Percentiles rank a stretch among this genome's conserved stretches.
Conservation (phyloP, 2,113 vertebrate species). For the Acinonyx jubatus region DNA sequence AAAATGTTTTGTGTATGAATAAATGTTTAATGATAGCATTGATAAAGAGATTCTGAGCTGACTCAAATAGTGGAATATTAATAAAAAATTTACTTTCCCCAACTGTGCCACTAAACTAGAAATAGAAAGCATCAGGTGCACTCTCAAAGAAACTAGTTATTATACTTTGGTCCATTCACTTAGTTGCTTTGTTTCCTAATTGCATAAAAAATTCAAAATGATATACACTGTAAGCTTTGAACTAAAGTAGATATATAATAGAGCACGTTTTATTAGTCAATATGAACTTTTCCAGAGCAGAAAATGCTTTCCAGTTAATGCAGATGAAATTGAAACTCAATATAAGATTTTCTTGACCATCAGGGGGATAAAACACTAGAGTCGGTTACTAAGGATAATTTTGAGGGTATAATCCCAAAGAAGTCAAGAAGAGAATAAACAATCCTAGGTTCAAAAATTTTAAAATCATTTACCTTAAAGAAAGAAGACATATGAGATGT, state of each 20-base stretch:
- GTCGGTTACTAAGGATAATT: background rate
- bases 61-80: background rate
- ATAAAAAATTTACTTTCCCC: conserved; percentile 22
- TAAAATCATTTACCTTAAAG: background rate
- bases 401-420: background rate
- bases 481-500: background rate
- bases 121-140: background rate
- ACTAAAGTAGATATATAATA: background rate
- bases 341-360: background rate
- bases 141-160: background rate
- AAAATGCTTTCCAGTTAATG: background rate
- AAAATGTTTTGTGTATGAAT: background rate
- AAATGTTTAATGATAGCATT: background rate
- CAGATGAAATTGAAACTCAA: background rate
- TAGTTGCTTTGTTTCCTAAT: conserved; percentile 17
- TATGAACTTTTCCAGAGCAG: background rate
- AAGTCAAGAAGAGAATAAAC: background rate
- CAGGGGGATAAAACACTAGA: background rate
- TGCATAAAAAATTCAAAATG: background rate
- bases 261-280: background rate
- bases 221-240: background rate
- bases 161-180: background rate
- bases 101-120: background rate
- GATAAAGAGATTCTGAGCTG: background rate
- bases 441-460: background rate